Base-by-base conservation (phyloP, 2,888 invertebrate genomes). In the Megaustenia siamemsis region DNA sequence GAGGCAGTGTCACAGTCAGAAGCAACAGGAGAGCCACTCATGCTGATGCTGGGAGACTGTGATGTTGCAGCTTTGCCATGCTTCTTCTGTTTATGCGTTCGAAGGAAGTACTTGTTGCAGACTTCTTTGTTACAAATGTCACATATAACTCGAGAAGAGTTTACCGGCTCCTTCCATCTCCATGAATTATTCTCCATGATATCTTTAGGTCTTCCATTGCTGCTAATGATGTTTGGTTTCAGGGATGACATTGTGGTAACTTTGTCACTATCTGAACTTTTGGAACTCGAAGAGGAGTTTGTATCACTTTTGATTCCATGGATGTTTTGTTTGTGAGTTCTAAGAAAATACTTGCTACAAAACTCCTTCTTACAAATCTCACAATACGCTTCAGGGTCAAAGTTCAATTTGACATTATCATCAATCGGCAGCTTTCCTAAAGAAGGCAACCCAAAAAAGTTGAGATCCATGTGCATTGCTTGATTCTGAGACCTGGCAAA, bases 251-350 rank as follows among this genome's bases (percentile, higher is more conserved):
- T 40, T 63, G 75, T 32, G 45, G 49, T 45, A 5, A 43, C 35
- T 38, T 77, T 77, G 15, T 86, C 83, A 60, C 66, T 69, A 53
- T 83, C 83, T 71, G 78, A 69, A 24, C 71, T 83, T 45, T 83
- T 83, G 0, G 71, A 60, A 32, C 49, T 66, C 8, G 38, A 79
- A 18, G 71, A 73, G 3, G 84, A 60, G 8, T 83, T 71, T 21
- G 79, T 43, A 45, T 89, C 89, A 77, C 86, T 86, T 24, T 97
- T 96, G 86, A 99, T 98, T 32, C 99, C 99, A 94, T 99, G 99
- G 49, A 98, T 98, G 94, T 99, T 99, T 93, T 98, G 98, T 93
- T 99, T 99, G 95, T 99, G 99, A 38, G 98, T 98, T 87, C 98
- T 96, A 86, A 99, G 95, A 93, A 99, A 99, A 94, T 99, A 98